phyloP scores from a whole-genome alignment of 2,888 invertebrate genomes.

The Idaea biselata region DNA sequence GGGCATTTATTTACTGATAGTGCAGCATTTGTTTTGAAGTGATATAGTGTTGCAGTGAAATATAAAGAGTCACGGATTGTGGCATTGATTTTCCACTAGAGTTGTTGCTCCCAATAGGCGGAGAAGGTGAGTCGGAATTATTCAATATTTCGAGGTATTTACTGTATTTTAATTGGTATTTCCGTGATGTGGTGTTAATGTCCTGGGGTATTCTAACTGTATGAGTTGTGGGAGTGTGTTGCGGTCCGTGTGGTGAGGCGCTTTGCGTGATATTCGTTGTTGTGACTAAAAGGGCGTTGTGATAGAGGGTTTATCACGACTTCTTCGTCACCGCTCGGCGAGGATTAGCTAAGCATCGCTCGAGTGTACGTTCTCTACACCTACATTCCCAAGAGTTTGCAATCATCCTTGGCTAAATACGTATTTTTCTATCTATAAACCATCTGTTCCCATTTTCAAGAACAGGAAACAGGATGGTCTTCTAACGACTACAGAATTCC shows the following conservation, averaged over 20 bases:
- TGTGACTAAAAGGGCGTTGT: slow-evolving; percentile 66
- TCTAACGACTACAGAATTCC: not conserved
- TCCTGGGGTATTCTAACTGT: slow-evolving; percentile 2
- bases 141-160: slow-evolving; percentile 32
- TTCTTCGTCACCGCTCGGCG: slow-evolving; percentile 45
- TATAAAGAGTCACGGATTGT: slow-evolving; percentile 38
- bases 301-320: slow-evolving; percentile 58
- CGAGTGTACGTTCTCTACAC: not conserved
- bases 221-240: not conserved
- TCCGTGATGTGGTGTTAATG: not conserved
- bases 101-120: slow-evolving; percentile 69
- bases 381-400: not conserved
- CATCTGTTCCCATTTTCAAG: not conserved
- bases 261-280: slow-evolving; percentile 5
- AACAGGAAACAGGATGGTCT: not conserved
- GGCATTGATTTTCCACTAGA: slow-evolving; percentile 46
- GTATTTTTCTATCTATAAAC: not conserved
- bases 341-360: slow-evolving; percentile 15
- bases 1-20: slow-evolving; percentile 44
- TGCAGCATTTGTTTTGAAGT: slow-evolving; percentile 35
- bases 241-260: not conserved
- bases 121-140: slow-evolving; percentile 69
- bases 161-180: slow-evolving; percentile 12
- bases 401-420: not conserved
- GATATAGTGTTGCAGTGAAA: slow-evolving; percentile 45